These are phyloP conservation scores for Heliconius melpomene DNA, from an alignment of 1,140 invertebrate genomes.

Conservation along the genomic window DNA sequence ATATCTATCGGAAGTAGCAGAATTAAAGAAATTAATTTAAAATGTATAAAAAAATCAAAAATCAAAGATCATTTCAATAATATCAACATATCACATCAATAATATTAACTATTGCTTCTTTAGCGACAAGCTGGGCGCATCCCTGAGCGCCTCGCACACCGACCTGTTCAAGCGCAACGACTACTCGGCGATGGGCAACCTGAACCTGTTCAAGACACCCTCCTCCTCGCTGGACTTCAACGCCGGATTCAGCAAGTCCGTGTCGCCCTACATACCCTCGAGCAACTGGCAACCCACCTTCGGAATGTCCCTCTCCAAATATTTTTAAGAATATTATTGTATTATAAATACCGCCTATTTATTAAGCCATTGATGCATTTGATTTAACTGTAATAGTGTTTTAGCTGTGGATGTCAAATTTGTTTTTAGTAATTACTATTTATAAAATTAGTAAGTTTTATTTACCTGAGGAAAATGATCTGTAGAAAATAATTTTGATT, in stretches of 20 bases:
- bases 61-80: not conserved
- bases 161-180: conserved; percentile 55
- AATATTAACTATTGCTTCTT: conserved; percentile 3
- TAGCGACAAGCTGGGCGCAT: conserved; percentile 57
- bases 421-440: too few species aligned
- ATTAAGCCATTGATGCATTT: not conserved
- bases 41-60: not conserved
- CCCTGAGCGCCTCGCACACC: conserved; percentile 49
- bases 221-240: conserved; percentile 55
- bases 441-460: not conserved
- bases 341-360: not conserved
- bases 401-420: too few species aligned
- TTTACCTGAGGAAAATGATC: not conserved
- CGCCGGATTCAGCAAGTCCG: conserved; percentile 52
- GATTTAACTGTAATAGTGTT: not conserved
- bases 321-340: conserved; percentile 36
- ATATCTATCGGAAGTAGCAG: too few species aligned
- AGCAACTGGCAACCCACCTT: conserved; percentile 49
- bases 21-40: not conserved
- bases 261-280: conserved; percentile 48
- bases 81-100: too few species aligned
- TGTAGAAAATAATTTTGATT: not conserved
- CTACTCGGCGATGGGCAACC: conserved; percentile 58
- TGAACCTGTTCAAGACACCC: conserved; percentile 56
- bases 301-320: conserved; percentile 46